Conservation (phyloP, 2,113 vertebrate species). For the Calyptommatus sinebrachiatus region DNA sequence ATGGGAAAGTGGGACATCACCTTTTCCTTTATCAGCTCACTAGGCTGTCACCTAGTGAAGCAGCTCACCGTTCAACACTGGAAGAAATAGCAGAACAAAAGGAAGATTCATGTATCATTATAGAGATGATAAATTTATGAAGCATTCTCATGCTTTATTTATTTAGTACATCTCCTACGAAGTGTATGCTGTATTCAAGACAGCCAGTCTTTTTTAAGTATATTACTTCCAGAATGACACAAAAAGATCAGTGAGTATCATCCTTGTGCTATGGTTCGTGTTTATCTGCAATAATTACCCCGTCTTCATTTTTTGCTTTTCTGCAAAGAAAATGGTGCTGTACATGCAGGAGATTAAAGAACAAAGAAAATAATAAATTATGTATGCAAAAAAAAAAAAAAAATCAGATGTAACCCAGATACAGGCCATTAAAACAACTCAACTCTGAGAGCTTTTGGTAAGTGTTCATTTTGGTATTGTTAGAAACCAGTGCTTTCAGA, state of each 20-base stretch:
- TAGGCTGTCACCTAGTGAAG: not conserved
- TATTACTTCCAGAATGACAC: not conserved
- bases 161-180: not conserved
- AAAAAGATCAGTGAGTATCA: not conserved
- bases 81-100: not conserved
- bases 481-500: not conserved
- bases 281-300: constrained; percentile 8
- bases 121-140: too few relatives aligned
- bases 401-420: constrained; percentile 10
- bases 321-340: constrained; percentile 4
- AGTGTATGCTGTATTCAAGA: not conserved
- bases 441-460: constrained; percentile 3
- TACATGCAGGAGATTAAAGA: constrained; percentile 11
- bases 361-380: constrained; percentile 12
- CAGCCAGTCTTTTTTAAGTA: not conserved
- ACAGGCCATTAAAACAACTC: constrained; percentile 5
- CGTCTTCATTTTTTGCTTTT: not conserved
- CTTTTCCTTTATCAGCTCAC: not conserved
- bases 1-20: not conserved
- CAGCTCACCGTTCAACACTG: not conserved
- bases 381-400: not conserved
- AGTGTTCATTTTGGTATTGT: not conserved
- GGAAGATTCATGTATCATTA: too few relatives aligned
- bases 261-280: not conserved
- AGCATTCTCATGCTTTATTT: not conserved